These are phyloP conservation scores for Nemotelus pantherinus DNA, from an alignment of 2,888 invertebrate genomes.

Conservation along the genomic window DNA sequence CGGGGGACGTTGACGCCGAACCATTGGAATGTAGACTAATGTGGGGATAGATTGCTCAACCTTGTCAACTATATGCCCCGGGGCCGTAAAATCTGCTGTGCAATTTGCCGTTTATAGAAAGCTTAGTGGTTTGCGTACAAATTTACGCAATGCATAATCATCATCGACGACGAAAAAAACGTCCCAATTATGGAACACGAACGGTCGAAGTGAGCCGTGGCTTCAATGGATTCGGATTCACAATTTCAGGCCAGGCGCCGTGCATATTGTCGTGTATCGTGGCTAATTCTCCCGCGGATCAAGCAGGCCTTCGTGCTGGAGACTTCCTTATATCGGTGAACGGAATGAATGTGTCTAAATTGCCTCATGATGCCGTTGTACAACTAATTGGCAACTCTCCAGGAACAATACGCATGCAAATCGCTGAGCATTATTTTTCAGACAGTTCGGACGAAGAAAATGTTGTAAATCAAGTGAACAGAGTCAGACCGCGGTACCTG, in stretches of 20 bases:
- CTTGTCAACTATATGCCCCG: slow-evolving; percentile 25
- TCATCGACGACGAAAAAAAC: slow-evolving; percentile 70
- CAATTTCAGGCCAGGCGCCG: slow-evolving; percentile 95
- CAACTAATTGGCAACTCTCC: slow-evolving; percentile 87
- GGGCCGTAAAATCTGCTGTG: slow-evolving; percentile 28
- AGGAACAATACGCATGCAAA: slow-evolving; percentile 84
- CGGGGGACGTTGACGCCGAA: slow-evolving; percentile 11
- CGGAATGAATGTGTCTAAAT: slow-evolving; percentile 88
- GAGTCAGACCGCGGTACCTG: slow-evolving; percentile 63
- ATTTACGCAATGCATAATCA: slow-evolving; percentile 55
- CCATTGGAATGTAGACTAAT: slow-evolving; percentile 34
- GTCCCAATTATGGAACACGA: slow-evolving; percentile 69
- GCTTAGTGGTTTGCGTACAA: background rate
- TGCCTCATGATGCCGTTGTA: slow-evolving; percentile 93
- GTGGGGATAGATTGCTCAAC: slow-evolving; percentile 39
- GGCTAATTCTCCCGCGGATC: slow-evolving; percentile 87
- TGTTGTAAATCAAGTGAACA: slow-evolving; percentile 64
- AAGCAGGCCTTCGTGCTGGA: slow-evolving; percentile 89
- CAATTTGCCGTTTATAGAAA: background rate
- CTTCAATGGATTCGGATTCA: slow-evolving; percentile 94
- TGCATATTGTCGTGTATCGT: slow-evolving; percentile 95
- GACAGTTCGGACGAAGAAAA: slow-evolving; percentile 85
- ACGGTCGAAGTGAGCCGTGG: slow-evolving; percentile 85
- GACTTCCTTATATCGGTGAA: slow-evolving; percentile 94
- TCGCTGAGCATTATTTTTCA: slow-evolving; percentile 86